A percentile compares a stretch with the other conserved stretches of the same genome.
phyloP scores from a whole-genome alignment of 1,140 invertebrate genomes.

The Papilio aristodemus region DNA sequence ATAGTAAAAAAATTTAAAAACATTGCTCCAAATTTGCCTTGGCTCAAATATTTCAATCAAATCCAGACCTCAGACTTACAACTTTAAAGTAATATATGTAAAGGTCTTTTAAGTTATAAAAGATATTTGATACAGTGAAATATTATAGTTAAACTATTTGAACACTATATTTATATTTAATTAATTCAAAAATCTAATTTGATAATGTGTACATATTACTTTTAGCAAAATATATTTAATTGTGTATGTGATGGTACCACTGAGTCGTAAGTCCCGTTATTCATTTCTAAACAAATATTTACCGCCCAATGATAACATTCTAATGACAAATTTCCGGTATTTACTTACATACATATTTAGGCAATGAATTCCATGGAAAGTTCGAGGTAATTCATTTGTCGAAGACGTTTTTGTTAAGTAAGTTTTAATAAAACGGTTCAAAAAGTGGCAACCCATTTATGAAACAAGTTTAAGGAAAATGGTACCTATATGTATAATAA shows the following conservation, averaged over 20 bases:
- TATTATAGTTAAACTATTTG: no score
- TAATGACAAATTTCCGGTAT: constrained; percentile 3
- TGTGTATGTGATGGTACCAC: neutral
- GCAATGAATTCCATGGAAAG: neutral
- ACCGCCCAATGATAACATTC: neutral
- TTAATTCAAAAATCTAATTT: no score
- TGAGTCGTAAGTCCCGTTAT: neutral
- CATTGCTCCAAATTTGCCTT: no score
- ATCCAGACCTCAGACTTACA: no score
- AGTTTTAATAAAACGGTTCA: neutral
- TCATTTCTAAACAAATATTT: constrained; percentile 15
- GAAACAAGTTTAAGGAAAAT: neutral
- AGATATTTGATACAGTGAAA: no score
- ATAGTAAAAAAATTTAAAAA: no score
- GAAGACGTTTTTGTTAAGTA: neutral
- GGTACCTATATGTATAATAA: no score
- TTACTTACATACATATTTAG: constrained; percentile 6
- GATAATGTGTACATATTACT: no score
- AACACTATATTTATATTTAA: no score
- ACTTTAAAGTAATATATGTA: no score
- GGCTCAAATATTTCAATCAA: no score
- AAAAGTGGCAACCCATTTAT: neutral
- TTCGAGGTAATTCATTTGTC: neutral
- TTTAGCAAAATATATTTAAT: neutral
- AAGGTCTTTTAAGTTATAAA: no score